phyloP scores from a whole-genome alignment of 2,113 vertebrate species.

The Myotis yumanensis region DNA sequence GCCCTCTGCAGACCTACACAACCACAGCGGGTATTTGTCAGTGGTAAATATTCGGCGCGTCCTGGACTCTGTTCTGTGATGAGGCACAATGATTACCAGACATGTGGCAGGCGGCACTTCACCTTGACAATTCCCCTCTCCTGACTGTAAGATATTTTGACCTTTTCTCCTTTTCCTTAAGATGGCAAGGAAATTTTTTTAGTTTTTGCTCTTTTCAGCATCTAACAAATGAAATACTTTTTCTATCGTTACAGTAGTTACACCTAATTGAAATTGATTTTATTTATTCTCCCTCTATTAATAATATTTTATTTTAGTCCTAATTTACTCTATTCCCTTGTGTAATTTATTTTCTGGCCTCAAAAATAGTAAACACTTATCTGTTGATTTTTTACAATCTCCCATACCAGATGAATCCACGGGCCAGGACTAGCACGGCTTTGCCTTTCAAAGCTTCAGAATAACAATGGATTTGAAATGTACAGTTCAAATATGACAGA shows the following conservation, averaged over 20 bases:
- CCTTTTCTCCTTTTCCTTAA: background rate
- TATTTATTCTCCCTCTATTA: background rate
- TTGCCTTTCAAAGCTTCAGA: slow-evolving; percentile 21
- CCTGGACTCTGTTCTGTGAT: background rate
- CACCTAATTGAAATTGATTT: background rate
- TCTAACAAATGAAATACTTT: background rate
- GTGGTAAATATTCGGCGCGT: background rate
- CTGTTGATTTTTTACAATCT: background rate
- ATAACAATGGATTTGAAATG: background rate
- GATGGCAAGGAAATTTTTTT: background rate
- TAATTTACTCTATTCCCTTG: background rate
- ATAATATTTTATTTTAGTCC: background rate
- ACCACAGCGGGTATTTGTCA: background rate
- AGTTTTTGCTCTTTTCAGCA: background rate
- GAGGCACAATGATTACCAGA: background rate
- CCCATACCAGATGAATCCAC: background rate
- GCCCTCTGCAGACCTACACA: too few relatives aligned
- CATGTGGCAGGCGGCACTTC: background rate
- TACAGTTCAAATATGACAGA: slow-evolving; percentile 1
- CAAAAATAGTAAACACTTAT: background rate
- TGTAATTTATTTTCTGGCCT: slow-evolving; percentile 9
- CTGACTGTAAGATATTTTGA: background rate
- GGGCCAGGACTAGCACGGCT: background rate
- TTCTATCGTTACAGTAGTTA: background rate
- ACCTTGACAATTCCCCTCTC: background rate